Conservation (phyloP, 2,113 vertebrate genomes). For the Pteruthius melanotis region DNA sequence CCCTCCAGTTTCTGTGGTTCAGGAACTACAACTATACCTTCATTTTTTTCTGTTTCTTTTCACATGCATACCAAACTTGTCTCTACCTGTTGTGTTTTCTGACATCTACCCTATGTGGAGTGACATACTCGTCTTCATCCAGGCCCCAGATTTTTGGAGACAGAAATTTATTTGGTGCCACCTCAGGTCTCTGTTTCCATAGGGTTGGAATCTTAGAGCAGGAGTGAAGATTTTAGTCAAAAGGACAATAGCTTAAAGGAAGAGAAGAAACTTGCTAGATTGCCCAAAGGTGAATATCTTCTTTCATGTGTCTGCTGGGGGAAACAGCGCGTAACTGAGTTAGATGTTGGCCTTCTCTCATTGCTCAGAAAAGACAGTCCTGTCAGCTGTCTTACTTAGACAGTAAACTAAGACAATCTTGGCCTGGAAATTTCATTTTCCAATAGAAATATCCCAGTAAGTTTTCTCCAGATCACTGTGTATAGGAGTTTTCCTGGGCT, state of each 20-base stretch:
- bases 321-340: background rate
- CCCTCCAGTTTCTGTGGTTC: background rate
- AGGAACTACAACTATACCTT: background rate
- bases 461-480: background rate
- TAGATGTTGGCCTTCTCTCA: background rate
- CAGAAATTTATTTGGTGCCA: background rate
- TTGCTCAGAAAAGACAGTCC: background rate
- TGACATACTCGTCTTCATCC: accelerated
- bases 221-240: background rate
- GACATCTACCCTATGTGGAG: too few species aligned
- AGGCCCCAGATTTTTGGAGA: background rate
- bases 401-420: background rate
- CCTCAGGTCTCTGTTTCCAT: background rate
- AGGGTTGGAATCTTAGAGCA: background rate
- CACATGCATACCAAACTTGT: background rate
- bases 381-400: background rate
- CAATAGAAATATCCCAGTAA: background rate
- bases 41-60: background rate
- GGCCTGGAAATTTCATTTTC: background rate
- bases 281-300: background rate
- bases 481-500: background rate
- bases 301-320: background rate
- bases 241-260: background rate
- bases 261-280: background rate
- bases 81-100: too few species aligned